Evolutionary conservation across 23 tunicate species (phyloP), one percentile per base, ranked within the genome.

Genomic region (Ciona savignyi): DNA sequence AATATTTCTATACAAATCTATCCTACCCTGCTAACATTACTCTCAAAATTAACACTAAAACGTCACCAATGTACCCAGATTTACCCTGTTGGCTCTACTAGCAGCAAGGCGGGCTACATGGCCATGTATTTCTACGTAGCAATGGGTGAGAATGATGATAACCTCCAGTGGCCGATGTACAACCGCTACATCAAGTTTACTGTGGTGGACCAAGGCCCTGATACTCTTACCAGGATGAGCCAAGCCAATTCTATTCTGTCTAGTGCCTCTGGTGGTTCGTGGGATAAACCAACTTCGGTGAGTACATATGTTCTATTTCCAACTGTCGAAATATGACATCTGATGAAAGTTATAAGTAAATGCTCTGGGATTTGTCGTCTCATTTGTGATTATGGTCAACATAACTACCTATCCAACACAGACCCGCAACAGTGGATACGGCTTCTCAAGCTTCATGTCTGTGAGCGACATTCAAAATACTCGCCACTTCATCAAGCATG

Each of bases 211-310:
- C 89, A 91, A 66, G 75, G 66, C 2, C 61, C 80, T 26, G 79
- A 91, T 35, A 78, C 83, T 27, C 35, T 91, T 24, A 67, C 76
- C 3, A 69, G 85, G 32, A 75, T 83, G 80, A 80, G 56, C 29
- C 76, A 80, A 30, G 75, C 60, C 67, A 27, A 28, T 15, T 35
- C 67, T 32, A 83, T 24, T 66, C 48, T 91, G 32, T 83, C 91
- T 34, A 32, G 65, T 21, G 30, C 75, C 20, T 72, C 65, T 42
- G 84, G 80, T 28, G 89, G 84, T 0, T 24, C 30, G 32, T 91
- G 97, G 97, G 84, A 91, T 28, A 75, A 91, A 84, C 97, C 97
- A 64, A 91, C 84, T 9, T 27, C 78, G 75, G 86, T 70, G 56
- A 63, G 22, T 11, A 49, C 15, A 20, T 20, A 49, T 49, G 15